Evolutionary conservation across 2,888 invertebrate genomes (phyloP), one percentile per base, ranked within the genome.

Genomic region (Andrena hattorfiana): DNA sequence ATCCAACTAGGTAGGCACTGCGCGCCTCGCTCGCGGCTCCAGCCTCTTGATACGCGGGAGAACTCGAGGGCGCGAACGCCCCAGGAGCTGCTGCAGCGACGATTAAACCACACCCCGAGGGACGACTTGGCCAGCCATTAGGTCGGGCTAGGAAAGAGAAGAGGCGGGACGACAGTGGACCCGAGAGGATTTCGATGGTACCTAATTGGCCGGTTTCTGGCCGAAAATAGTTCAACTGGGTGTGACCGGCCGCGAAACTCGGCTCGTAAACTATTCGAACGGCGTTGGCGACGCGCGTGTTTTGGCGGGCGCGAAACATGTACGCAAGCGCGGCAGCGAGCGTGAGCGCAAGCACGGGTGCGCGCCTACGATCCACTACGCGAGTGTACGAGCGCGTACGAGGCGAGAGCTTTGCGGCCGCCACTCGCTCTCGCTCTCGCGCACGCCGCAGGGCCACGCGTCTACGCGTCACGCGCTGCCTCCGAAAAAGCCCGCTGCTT

Each of bases 221-320:
- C 89, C 84, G 91, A 93, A 93, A 93, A 93, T 93, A 93, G 92
- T 92, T 88, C 83, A 81, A 84, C 85, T 88, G 93, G 91, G 92
- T 92, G 92, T 91, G 90, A 87, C 91, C 90, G 81, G 77, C 80
- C 77, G 85, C 83, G 85, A 85, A 88, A 89, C 86, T 88, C 80
- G 85, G 87, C 84, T 87, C 90, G 90, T 90, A 89, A 91, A 91
- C 75, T 88, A 89, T 90, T 77, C 66, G 75, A 69, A 64, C 78
- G 48, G 49, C 66, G 85, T 42, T 42, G 82, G 76, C 49, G 71
- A 49, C 32, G 62, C 54, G 62, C 48, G 72, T 49, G 54, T 68
- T 23, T 68, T 63, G 56, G 48, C 59, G 62, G 64, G 35, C 66
- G 69, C 42, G 66, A 35, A 69, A 13, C 66, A 28, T 54, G 60